phyloP scores from a whole-genome alignment of 30 jellyfish, hydroid and myxozoan genomes.

The Rhopilema esculentum region DNA sequence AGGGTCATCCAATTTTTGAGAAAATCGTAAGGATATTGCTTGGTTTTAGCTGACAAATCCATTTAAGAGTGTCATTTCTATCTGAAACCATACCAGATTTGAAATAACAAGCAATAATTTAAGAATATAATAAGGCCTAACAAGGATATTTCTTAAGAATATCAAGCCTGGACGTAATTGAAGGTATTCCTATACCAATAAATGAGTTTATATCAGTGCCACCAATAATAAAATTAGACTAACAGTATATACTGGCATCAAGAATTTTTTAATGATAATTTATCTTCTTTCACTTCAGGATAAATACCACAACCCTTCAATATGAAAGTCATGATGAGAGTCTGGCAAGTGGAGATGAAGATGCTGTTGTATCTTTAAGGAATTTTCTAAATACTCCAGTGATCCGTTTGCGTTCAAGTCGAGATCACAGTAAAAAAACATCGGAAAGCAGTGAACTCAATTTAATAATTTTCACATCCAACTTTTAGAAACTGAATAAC shows the following conservation, averaged over 20 bases:
- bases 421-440: not conserved
- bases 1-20: not conserved
- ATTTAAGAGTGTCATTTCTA: not conserved
- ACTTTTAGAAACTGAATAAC: not conserved
- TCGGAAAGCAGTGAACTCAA: not conserved
- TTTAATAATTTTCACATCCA: not conserved
- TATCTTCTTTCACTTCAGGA: not conserved
- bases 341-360: not conserved
- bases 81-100: not conserved
- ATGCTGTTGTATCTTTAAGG: not conserved
- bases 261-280: not conserved
- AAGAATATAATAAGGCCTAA: not conserved
- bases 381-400: not conserved
- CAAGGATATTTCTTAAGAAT: too few species aligned
- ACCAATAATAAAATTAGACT: not conserved
- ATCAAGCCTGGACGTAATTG: not conserved
- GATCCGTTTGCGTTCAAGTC: not conserved
- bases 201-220: not conserved
- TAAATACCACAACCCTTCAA: not conserved
- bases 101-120: not conserved
- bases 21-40: not conserved
- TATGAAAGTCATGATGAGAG: not conserved
- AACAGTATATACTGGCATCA: not conserved
- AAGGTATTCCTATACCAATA: not conserved
- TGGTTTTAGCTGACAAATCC: not conserved